Base-by-base conservation (phyloP, 2,113 vertebrate species). In the Carettochelys insculpta region DNA sequence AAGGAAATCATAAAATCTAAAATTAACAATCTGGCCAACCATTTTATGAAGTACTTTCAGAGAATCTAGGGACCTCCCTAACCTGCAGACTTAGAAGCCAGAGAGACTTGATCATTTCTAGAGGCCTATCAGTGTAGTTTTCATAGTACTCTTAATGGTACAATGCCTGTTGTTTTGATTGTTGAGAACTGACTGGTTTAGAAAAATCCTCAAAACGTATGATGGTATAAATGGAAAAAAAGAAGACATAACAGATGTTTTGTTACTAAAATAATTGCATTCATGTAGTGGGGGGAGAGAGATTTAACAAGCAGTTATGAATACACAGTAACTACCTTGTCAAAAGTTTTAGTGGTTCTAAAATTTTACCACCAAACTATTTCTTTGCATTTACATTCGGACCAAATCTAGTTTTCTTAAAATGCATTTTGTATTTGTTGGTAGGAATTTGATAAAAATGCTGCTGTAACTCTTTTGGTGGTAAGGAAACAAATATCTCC, bases 371-470 rank as follows among this genome's bases (percentile, higher is more conserved):
- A 48, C 17, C 0, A 3, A 56, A 82, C 68, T 11, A 4, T 86
- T 90, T 48, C 86, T 8, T 45, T 3, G 0, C 43, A 29, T 87
- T 76, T 29, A 5, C 34, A 24, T 83, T 38, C 16, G 31, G 34
- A 85, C 77, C 16, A 31, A n/a, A 0, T 83, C 11, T 52, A 82
- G 34, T 84, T 80, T n/a, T 48, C 31, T 53, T 75, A 41, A 73
- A 87, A 92, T 83, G 76, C 87, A 92, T 82, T 38, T 34, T 90
- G 5, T 90, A 3, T 87, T 92, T 53, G 1, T 86, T 86, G 38
- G 11, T 78, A 91, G 16, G 9, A 76, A 75, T 52, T 17, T 8
- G 34, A 5, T 41, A 47, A 41, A n/a, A 50, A 79, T 87, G 5
- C 80, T 88, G 79, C 31, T 85, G 7, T 81, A 41, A 19, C 10